Percentiles rank a stretch among this genome's conserved stretches.
These are phyloP conservation scores for Intellagama lesueurii DNA, from an alignment of 2,797 vertebrate species.

Conservation along the genomic window DNA sequence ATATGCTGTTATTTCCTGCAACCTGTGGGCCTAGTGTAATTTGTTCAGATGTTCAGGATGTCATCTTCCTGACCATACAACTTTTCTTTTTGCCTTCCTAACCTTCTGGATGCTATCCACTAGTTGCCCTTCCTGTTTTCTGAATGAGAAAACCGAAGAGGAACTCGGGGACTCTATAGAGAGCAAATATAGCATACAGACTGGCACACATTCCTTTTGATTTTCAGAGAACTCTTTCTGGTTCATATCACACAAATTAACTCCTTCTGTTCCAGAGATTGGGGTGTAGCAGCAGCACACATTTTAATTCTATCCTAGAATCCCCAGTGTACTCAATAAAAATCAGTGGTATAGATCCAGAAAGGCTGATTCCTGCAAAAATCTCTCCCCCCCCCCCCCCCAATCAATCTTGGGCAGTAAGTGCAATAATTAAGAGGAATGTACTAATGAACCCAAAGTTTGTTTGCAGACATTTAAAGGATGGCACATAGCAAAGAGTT, in stretches of 20 bases:
- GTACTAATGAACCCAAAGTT: not conserved
- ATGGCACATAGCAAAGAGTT: not conserved
- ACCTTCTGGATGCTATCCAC: not conserved
- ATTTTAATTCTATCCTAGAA: too few species aligned
- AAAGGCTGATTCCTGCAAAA: not conserved
- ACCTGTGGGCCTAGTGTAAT: not conserved
- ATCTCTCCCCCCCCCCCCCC: not conserved
- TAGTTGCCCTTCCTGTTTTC: not conserved
- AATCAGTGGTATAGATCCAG: not conserved
- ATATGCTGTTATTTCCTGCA: not conserved
- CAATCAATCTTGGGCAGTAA: not conserved
- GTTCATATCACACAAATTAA: not conserved
- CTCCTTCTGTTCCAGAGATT: not conserved
- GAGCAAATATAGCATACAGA: not conserved
- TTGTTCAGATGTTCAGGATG: not conserved
- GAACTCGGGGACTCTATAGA: not conserved
- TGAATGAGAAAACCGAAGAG: not conserved
- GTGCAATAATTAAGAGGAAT: not conserved
- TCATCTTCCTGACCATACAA: not conserved
- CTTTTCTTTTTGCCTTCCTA: not conserved
- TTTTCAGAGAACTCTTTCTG: not conserved
- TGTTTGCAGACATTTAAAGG: not conserved
- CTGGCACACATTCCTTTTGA: not conserved
- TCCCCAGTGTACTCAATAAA: not conserved
- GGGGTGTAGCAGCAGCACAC: not conserved